These are phyloP conservation scores for Lanistes nyassanus DNA, from an alignment of 1,140 invertebrate species.

Conservation along the genomic window DNA sequence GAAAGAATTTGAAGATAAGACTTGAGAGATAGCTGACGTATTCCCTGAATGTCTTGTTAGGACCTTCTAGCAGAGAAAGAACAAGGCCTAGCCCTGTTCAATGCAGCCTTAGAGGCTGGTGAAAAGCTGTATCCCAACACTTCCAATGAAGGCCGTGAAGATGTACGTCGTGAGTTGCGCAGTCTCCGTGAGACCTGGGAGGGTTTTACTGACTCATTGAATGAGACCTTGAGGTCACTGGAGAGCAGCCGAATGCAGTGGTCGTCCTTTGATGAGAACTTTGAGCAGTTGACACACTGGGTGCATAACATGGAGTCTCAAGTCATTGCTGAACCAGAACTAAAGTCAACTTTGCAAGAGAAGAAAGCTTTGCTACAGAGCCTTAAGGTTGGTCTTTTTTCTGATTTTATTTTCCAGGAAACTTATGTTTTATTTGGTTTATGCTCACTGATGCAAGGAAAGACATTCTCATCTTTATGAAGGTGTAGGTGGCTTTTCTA, in stretches of 20 bases:
- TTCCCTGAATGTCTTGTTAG: slow-evolving; percentile 18
- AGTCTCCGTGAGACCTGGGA: slow-evolving; percentile 85
- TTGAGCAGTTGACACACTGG: slow-evolving; percentile 91
- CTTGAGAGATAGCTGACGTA: too few relatives aligned
- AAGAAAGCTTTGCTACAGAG: slow-evolving; percentile 94
- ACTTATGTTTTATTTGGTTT: too few relatives aligned
- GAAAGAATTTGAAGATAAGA: too few relatives aligned
- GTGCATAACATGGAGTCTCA: slow-evolving; percentile 89
- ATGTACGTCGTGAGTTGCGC: slow-evolving; percentile 83
- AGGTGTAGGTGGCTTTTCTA: too few relatives aligned
- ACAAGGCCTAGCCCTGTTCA: slow-evolving; percentile 80
- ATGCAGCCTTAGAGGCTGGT: slow-evolving; percentile 83
- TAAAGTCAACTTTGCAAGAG: slow-evolving; percentile 90
- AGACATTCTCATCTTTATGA: too few relatives aligned
- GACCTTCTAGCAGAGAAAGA: slow-evolving; percentile 66
- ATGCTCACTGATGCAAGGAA: too few relatives aligned
- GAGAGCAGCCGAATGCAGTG: slow-evolving; percentile 74
- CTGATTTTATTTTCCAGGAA: too few relatives aligned
- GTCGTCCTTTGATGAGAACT: slow-evolving; percentile 63
- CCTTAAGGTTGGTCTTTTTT: slow-evolving; percentile 78
- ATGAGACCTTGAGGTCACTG: slow-evolving; percentile 85
- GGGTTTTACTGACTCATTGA: slow-evolving; percentile 83
- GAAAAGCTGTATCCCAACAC: slow-evolving; percentile 89
- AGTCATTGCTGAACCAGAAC: slow-evolving; percentile 88
- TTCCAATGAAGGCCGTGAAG: slow-evolving; percentile 85